phyloP scores from a whole-genome alignment of 2,888 invertebrate genomes.

The Megalurothrips usitatus region DNA sequence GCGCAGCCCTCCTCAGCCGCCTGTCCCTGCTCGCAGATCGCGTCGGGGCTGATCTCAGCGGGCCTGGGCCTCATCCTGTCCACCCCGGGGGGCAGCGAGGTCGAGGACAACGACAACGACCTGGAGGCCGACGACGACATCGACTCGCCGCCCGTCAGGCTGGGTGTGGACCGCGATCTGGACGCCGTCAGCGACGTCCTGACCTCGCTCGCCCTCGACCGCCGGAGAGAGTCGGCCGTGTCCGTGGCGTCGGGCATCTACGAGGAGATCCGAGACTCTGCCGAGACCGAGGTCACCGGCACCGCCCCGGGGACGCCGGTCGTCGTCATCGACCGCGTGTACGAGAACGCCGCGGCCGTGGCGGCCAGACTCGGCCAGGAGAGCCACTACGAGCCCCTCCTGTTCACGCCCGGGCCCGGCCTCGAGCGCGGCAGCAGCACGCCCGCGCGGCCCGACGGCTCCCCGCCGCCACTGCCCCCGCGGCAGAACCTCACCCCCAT shows the following conservation, averaged over 20 bases:
- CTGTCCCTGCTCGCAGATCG: slow-evolving; percentile 30
- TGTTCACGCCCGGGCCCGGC: not conserved
- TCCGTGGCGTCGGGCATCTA: slow-evolving; percentile 64
- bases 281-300: slow-evolving; percentile 49
- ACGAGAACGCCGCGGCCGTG: slow-evolving; percentile 3
- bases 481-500: slow-evolving; percentile 5
- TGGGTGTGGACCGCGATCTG: slow-evolving; percentile 2
- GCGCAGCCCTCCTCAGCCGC: not conserved
- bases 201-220: slow-evolving; percentile 31
- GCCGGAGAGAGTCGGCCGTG: slow-evolving; percentile 54
- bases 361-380: not conserved
- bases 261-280: slow-evolving; percentile 54
- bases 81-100: slow-evolving; percentile 40
- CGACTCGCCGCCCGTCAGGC: not conserved
- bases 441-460: not conserved
- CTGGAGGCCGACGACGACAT: slow-evolving; percentile 29
- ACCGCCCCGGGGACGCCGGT: slow-evolving; percentile 29
- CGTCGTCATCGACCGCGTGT: slow-evolving; percentile 11
- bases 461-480: not conserved
- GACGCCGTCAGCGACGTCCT: slow-evolving; percentile 28
- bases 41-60: slow-evolving; percentile 40
- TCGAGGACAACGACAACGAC: slow-evolving; percentile 32
- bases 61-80: slow-evolving; percentile 41
- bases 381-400: slow-evolving; percentile 10
- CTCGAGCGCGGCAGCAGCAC: not conserved